Evolutionary conservation across 2,888 invertebrate species (phyloP), one percentile per base, ranked within the genome.

Genomic region (Gastrophysa polygoni): DNA sequence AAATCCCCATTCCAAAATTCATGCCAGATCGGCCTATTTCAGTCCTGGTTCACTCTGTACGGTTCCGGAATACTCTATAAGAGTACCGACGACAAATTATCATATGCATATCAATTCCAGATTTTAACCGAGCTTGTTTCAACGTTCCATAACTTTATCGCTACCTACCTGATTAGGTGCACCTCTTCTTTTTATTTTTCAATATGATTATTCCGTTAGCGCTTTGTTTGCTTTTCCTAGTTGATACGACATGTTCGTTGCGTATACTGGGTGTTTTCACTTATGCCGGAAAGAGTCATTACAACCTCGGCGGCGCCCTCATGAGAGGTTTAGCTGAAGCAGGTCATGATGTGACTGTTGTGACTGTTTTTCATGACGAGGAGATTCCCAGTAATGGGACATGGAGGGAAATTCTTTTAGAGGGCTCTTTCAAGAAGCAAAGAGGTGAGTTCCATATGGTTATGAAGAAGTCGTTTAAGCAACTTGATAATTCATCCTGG

Each of bases 291-390:
- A 32, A 24, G 14, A 59, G 59, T 28, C 59, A 59, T 47, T 44
- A 59, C 32, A 55, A 55, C 29, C 21, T 59, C n/a, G 59, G 59
- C 7, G 54, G 44, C 11, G 21, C 43, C 14, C 28, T 54, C 10
- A 29, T 46, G 10, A 52, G 28, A 24, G 59, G 24, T 1, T 29
- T 59, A 16, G 59, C 46, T 8, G 59, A 59, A 16, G 52, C 51
- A n/a, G 59, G 59, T n/a, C 59, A 59, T 38, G 59, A 57, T 28
- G 59, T 59, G 7, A 59, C 59, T 1, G 34, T 59, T 10, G 47
- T 59, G 6, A 55, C 24, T 18, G 16, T n/a, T 17, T 59, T 59
- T 38, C 38, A n/a, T 6, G 38, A 38, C 11, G 6, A 38, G 1
- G 11, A 38, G 14, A 38, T 14, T n/a, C 38, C 38, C 2, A 58